Conservation (phyloP, 1,140 invertebrate species). For the Gerris buenoi region DNA sequence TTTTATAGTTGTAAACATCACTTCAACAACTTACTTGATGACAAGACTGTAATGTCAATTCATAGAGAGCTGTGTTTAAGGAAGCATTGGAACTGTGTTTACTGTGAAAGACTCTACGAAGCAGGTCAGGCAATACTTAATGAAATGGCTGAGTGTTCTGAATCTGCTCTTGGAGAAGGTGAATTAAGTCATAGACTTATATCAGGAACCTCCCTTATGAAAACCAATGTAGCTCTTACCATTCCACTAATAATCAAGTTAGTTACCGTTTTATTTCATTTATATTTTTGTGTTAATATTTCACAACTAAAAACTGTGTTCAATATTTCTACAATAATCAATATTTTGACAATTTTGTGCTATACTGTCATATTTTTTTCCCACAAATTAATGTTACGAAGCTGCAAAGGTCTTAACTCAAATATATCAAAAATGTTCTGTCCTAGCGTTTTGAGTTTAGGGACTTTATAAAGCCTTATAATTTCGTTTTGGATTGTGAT, state of each 20-base stretch:
- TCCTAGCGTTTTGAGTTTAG: no score
- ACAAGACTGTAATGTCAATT: slow-evolving; percentile 15
- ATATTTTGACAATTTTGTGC: no score
- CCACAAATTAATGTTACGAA: no score
- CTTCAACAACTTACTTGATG: slow-evolving; percentile 16
- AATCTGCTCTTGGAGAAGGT: slow-evolving; percentile 18
- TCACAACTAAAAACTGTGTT: no score
- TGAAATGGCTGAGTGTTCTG: slow-evolving; percentile 4
- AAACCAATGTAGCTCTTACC: slow-evolving; percentile 13
- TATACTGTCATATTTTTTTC: no score
- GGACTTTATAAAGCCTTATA: no score
- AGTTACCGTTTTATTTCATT: no score
- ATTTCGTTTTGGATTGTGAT: no score
- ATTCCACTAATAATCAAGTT: slow-evolving; percentile 18
- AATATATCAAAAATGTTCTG: no score
- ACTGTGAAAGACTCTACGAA: slow-evolving; percentile 11
- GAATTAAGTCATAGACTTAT: slow-evolving; percentile 16
- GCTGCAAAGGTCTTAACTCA: no score
- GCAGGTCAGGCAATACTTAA: slow-evolving; percentile 10
- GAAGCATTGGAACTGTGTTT: slow-evolving; percentile 12
- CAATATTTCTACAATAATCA: no score
- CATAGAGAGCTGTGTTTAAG: slow-evolving; percentile 13
- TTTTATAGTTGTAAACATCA: slow-evolving; percentile 18
- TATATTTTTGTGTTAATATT: no score
- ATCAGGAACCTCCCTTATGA: neutral